Conservation (phyloP, 2,888 invertebrate species). For the Odontomyia ornata region DNA sequence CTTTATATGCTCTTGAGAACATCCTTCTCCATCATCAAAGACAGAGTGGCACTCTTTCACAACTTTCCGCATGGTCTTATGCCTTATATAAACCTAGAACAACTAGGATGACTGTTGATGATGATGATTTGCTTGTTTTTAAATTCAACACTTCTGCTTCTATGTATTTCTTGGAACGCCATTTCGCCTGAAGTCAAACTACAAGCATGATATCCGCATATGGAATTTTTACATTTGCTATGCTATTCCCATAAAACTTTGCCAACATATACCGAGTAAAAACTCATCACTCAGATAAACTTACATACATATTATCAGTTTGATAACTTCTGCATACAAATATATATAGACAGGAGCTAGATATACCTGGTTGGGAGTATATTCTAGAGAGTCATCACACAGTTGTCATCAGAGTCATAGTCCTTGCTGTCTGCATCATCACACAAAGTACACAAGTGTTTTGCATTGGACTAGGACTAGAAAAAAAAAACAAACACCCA, state of each 20-base stretch:
- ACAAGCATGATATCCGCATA: slow-evolving; percentile 44
- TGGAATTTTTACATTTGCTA: neutral
- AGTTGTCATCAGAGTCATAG: neutral
- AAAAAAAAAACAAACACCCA: neutral
- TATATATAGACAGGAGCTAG: neutral
- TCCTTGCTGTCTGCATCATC: slow-evolving; percentile 32
- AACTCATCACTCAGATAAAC: neutral
- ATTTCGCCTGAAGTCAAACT: slow-evolving; percentile 21
- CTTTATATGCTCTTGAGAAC: neutral
- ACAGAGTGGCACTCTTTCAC: slow-evolving; percentile 24
- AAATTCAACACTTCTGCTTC: slow-evolving; percentile 33
- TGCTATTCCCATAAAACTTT: neutral
- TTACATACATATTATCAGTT: too few species aligned
- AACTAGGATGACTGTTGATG: slow-evolving; percentile 6
- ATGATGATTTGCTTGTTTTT: slow-evolving; percentile 41
- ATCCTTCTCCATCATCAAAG: slow-evolving; percentile 32
- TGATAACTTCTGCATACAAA: neutral
- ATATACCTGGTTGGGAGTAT: neutral
- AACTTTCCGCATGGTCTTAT: slow-evolving; percentile 9
- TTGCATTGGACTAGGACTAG: neutral
- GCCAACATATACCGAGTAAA: too few species aligned
- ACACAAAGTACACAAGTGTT: slow-evolving; percentile 9
- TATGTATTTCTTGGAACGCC: neutral
- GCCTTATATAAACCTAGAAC: slow-evolving; percentile 25
- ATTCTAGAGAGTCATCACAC: neutral